phyloP scores from a whole-genome alignment of 2,888 invertebrate genomes.

The Hydriomena furcata region DNA sequence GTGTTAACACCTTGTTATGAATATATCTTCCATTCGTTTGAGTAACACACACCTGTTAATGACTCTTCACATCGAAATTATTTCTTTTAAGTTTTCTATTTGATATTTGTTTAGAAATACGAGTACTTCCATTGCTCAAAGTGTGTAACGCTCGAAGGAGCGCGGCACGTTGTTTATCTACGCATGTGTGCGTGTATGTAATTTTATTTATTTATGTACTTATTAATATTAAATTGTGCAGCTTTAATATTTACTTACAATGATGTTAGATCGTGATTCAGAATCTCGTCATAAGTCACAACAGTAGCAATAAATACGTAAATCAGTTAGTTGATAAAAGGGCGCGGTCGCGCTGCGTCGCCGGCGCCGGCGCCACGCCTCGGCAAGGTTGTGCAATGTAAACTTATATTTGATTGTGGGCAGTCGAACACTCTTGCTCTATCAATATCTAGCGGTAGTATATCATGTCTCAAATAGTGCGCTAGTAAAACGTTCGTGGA shows the following conservation, averaged over 20 bases:
- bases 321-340: slow-evolving; percentile 67
- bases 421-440: slow-evolving; percentile 5
- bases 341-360: slow-evolving; percentile 50
- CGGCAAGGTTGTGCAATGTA: slow-evolving; percentile 62
- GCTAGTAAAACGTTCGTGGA: background rate
- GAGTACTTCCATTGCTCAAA: slow-evolving; percentile 72
- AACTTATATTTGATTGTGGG: slow-evolving; percentile 39
- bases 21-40: slow-evolving; percentile 55
- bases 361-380: slow-evolving; percentile 40
- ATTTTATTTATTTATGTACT: slow-evolving; percentile 79
- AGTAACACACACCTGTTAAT: slow-evolving; percentile 72
- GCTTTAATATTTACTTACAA: slow-evolving; percentile 83
- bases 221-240: slow-evolving; percentile 79
- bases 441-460: background rate
- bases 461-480: background rate
- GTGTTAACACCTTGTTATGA: slow-evolving; percentile 46
- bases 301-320: slow-evolving; percentile 79
- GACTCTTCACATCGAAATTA: slow-evolving; percentile 64
- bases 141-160: slow-evolving; percentile 56
- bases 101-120: slow-evolving; percentile 54
- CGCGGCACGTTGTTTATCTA: slow-evolving; percentile 63
- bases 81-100: slow-evolving; percentile 54
- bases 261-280: slow-evolving; percentile 83
- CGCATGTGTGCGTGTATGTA: slow-evolving; percentile 70
- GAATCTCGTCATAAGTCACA: slow-evolving; percentile 84